Base-by-base conservation (phyloP, 2,113 vertebrate genomes). In the Caranx melampygus region DNA sequence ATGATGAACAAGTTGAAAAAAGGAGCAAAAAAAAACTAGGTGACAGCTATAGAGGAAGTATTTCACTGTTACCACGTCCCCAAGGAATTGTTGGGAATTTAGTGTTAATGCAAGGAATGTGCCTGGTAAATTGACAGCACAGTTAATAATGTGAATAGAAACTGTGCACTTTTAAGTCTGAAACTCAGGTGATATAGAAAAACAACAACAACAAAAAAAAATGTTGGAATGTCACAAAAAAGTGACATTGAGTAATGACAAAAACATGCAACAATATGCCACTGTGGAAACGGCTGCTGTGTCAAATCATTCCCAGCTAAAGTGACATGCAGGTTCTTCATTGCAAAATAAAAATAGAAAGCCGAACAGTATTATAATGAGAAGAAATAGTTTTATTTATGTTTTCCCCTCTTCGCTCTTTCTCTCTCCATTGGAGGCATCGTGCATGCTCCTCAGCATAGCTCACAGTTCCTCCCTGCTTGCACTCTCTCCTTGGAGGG, bases 401-500 rank as follows among this genome's bases (percentile, higher is more conserved):
- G 87, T 85, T 85, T 83, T 51, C 63, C 77, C 77, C 68, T 55
- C 59, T 58, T 37, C 75, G 74, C 61, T 72, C 58, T 62, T 66
- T 59, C 80, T 78, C 75, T 88, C 59, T 75, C 72, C 37, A 57
- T 90, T 72, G 71, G 82, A 85, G 77, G 81, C 79, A 73, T 87
- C 57, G 34, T 71, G 83, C 80, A 62, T 88, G 87, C 85, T 87
- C 83, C 82, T 81, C 85, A 89, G 90, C 87, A 57, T 88, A 90
- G 88, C 88, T 93, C 81, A 90, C 84, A 91, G 90, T 92, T 88
- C 83, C 82, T 85, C 72, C 73, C 78, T 35, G 62, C 86, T 86
- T 49, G 67, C 88, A 31, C 79, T 79, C 75, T 93, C 93, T 93
- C 91, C 92, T 93, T 90, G 93, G 90, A 93, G 92, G 90, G 90